Evolutionary conservation across 2,113 vertebrate species (phyloP).

Genomic region (Mobula hypostoma): DNA sequence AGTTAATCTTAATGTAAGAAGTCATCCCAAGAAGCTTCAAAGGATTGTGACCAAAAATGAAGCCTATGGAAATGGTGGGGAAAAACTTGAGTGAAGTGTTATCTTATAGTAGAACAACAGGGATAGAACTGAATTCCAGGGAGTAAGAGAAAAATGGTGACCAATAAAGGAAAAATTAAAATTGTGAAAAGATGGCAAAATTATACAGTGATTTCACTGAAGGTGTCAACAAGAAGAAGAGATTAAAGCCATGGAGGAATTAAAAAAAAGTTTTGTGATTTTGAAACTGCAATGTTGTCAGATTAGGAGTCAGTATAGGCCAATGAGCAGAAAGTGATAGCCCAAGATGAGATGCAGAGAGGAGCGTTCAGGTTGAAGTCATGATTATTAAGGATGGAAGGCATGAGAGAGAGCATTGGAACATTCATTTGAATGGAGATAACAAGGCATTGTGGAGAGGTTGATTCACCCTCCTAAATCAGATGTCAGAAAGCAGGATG

Average conservation of each 20-base stretch:
- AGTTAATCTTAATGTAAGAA: too few species aligned
- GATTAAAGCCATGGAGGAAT: not conserved
- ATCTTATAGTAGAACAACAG: not conserved
- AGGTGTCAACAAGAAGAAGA: not conserved
- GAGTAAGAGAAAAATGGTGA: not conserved
- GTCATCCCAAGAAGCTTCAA: not conserved
- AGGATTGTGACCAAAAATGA: not conserved
- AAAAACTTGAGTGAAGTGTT: not conserved
- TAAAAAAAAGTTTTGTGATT: not conserved
- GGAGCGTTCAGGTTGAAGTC: not conserved
- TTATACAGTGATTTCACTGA: not conserved
- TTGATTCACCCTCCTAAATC: not conserved
- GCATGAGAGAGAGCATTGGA: not conserved
- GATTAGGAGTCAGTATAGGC: not conserved
- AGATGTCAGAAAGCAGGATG: not conserved
- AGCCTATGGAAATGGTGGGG: not conserved
- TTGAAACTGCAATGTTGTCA: not conserved
- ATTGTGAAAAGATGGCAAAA: too few species aligned
- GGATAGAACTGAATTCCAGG: not conserved
- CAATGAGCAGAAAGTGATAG: not conserved
- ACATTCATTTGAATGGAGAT: not conserved
- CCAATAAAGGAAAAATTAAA: too few species aligned
- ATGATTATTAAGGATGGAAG: not conserved
- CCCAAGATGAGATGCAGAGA: not conserved
- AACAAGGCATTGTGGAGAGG: not conserved